phyloP scores from a whole-genome alignment of 2,888 invertebrate genomes.

The Campaea margaritaria region DNA sequence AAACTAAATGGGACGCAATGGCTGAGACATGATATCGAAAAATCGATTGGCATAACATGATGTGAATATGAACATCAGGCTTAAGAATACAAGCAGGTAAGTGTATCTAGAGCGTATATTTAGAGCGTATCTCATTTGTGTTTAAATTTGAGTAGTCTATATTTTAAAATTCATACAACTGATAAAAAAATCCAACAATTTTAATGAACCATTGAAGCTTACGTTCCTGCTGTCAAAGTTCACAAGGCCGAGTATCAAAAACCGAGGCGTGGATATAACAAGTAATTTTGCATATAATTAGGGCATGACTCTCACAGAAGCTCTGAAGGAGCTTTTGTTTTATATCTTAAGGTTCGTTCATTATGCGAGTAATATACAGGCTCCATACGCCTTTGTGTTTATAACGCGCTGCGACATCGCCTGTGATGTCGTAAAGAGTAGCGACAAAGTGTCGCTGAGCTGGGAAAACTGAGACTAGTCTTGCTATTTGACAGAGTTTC shows the following conservation, averaged over 20 bases:
- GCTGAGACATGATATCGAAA: too few relatives aligned
- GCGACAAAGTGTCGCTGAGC: slow-evolving; percentile 26
- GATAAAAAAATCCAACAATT: neutral
- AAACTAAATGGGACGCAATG: too few relatives aligned
- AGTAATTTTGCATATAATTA: slow-evolving; percentile 36
- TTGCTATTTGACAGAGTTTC: neutral
- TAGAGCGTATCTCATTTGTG: too few relatives aligned
- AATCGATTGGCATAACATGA: too few relatives aligned
- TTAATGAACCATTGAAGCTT: slow-evolving; percentile 11
- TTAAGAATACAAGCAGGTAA: too few relatives aligned
- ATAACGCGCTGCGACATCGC: slow-evolving; percentile 27
- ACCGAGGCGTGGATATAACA: slow-evolving; percentile 23
- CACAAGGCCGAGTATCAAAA: slow-evolving; percentile 26
- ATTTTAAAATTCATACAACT: too few relatives aligned
- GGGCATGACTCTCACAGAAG: slow-evolving; percentile 33
- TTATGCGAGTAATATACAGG: slow-evolving; percentile 32
- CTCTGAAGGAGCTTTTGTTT: slow-evolving; percentile 34
- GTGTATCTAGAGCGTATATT: too few relatives aligned
- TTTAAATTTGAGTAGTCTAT: too few relatives aligned
- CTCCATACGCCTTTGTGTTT: slow-evolving; percentile 32
- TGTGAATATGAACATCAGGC: too few relatives aligned
- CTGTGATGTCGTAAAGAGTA: slow-evolving; percentile 31
- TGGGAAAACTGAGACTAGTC: slow-evolving; percentile 10
- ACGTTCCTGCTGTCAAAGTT: slow-evolving; percentile 17
- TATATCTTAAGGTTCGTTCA: slow-evolving; percentile 37